Percentiles rank a stretch among this genome's conserved stretches.
Evolutionary conservation across 1,140 invertebrate species (phyloP).

Genomic region (Odontomachus brunneus): DNA sequence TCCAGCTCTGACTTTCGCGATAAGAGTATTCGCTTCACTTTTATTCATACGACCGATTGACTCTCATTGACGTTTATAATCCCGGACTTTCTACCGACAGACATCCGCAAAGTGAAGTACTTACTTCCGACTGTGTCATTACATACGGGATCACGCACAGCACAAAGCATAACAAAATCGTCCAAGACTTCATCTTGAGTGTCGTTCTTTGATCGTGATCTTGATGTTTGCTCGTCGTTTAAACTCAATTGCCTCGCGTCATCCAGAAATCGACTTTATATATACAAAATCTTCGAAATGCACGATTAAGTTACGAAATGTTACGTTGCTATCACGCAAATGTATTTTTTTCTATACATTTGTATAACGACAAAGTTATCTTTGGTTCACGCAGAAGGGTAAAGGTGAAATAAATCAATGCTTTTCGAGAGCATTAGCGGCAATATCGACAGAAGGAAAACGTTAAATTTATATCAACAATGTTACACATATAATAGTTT

Average conservation of each 20-base stretch:
- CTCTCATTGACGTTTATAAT: constrained; percentile 3
- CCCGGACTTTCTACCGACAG: not conserved
- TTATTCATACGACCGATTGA: not conserved
- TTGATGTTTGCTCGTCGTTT: constrained; percentile 22
- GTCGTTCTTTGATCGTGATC: constrained; percentile 28
- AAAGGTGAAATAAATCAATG: constrained; percentile 25
- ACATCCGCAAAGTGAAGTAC: constrained; percentile 15
- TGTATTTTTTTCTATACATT: constrained; percentile 14
- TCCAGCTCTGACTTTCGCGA: not conserved
- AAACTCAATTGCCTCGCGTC: constrained; percentile 12
- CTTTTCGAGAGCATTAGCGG: not conserved
- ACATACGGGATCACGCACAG: not conserved
- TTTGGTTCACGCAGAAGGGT: constrained; percentile 15
- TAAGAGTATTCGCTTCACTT: not conserved
- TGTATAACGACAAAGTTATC: constrained; percentile 37
- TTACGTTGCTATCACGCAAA: constrained; percentile 36
- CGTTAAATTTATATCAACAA: too few relatives aligned
- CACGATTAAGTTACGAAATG: constrained; percentile 40
- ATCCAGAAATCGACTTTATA: constrained; percentile 59
- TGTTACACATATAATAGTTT: too few relatives aligned
- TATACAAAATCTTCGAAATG: constrained; percentile 21
- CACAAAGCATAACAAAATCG: constrained; percentile 31
- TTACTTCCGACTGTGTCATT: constrained; percentile 32
- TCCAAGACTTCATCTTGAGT: constrained; percentile 27
- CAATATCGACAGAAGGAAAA: not conserved